Conservation (phyloP, 2,113 vertebrate species). For the Bubalus kerabau region DNA sequence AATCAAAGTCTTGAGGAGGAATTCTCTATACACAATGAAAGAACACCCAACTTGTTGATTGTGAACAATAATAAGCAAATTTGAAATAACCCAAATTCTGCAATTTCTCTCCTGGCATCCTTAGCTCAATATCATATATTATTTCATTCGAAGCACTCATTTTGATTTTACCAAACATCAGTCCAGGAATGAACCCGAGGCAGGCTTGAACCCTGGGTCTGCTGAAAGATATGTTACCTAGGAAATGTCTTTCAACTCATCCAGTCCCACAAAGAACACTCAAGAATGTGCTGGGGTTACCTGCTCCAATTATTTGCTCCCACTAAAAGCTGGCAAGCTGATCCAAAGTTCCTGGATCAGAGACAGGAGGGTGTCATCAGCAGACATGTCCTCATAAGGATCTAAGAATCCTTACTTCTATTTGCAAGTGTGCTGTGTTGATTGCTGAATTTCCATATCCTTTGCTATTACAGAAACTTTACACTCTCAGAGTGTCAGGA, state of each 20-base stretch:
- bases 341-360: neutral
- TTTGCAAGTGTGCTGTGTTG: neutral
- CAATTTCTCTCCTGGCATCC: neutral
- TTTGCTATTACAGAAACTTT: constrained; percentile 13
- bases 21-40: neutral
- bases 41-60: neutral
- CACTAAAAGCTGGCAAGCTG: neutral
- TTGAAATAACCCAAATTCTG: neutral
- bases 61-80: neutral
- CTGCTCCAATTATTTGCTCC: neutral
- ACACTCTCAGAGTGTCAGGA: neutral
- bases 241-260: neutral
- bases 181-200: neutral
- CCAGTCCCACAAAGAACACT: neutral
- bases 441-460: neutral
- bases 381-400: neutral
- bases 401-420: neutral
- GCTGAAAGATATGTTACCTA: neutral
- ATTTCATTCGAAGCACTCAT: neutral
- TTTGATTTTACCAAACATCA: neutral
- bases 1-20: neutral
- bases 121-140: neutral
- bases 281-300: neutral
- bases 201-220: neutral
- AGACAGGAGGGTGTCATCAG: neutral